phyloP scores from a whole-genome alignment of 2,113 vertebrate genomes.

The Rutilus rutilus region DNA sequence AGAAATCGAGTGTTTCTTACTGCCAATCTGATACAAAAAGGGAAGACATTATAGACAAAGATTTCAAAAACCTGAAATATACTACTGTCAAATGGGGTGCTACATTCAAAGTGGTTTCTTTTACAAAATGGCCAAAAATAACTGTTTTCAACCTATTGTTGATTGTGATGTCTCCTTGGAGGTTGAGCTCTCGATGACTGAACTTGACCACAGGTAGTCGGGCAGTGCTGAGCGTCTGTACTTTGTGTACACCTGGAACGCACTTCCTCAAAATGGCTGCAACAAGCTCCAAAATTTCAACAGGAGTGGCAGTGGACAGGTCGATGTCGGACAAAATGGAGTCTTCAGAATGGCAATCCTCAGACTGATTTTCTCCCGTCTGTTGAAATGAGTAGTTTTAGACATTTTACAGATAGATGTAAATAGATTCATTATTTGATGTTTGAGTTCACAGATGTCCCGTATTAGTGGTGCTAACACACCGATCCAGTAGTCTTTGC shows the following conservation, averaged over 20 bases:
- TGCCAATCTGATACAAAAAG: conserved; percentile 76
- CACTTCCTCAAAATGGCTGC: conserved; percentile 85
- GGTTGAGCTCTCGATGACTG: conserved; percentile 84
- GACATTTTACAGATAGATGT: not conserved
- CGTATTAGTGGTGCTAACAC: not conserved
- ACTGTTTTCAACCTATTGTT: conserved; percentile 82
- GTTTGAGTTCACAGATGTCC: not conserved
- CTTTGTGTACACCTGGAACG: conserved; percentile 86
- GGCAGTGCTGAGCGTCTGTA: conserved; percentile 82
- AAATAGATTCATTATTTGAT: not conserved
- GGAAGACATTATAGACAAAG: not conserved
- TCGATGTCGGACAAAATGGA: conserved; percentile 84
- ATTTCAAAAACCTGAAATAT: not conserved
- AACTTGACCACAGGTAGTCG: conserved; percentile 90
- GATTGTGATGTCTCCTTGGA: conserved; percentile 87
- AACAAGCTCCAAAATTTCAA: conserved; percentile 83
- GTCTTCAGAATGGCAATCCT: conserved; percentile 77
- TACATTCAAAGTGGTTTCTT: not conserved
- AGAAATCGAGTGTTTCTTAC: conserved; percentile 90
- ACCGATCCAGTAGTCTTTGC: conserved; percentile 70
- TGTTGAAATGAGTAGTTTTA: conserved; percentile 38
- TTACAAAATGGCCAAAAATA: not conserved
- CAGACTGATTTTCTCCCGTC: conserved; percentile 69
- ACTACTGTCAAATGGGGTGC: not conserved
- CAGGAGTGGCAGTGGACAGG: conserved; percentile 69